Conservation (phyloP, 2,888 invertebrate species). For the Epinotia nisella region DNA sequence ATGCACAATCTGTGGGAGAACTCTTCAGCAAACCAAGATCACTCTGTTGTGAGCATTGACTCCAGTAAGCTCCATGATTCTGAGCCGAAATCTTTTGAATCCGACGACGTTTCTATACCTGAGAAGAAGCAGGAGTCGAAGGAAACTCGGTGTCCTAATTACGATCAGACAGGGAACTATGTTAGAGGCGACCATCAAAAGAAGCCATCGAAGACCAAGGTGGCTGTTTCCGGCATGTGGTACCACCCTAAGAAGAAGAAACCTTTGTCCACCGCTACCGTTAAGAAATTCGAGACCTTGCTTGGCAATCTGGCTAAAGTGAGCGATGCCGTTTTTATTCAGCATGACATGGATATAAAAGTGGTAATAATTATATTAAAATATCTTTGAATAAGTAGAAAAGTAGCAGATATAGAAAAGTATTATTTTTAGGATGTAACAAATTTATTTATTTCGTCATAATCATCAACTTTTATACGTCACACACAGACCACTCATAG, state of each 20-base stretch:
- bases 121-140: slow-evolving; percentile 64
- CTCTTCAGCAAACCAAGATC: slow-evolving; percentile 57
- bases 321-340: slow-evolving; percentile 74
- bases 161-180: slow-evolving; percentile 75
- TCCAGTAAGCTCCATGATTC: slow-evolving; percentile 57
- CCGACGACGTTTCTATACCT: slow-evolving; percentile 59
- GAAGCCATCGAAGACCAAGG: slow-evolving; percentile 69
- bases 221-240: slow-evolving; percentile 75
- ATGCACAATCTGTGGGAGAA: slow-evolving; percentile 65
- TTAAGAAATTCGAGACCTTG: slow-evolving; percentile 76
- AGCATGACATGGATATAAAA: slow-evolving; percentile 82
- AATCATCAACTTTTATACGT: not conserved
- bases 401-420: not conserved
- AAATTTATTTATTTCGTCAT: not conserved
- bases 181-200: slow-evolving; percentile 73
- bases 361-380: slow-evolving; percentile 60
- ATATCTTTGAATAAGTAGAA: not conserved
- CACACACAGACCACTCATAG: not conserved
- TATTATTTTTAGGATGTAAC: not conserved
- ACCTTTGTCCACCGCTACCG: slow-evolving; percentile 64
- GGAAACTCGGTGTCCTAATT: slow-evolving; percentile 68
- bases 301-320: slow-evolving; percentile 69
- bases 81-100: slow-evolving; percentile 59
- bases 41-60: slow-evolving; percentile 58
- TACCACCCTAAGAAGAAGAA: slow-evolving; percentile 81